These are phyloP conservation scores for Oreochromis tanganicae DNA, from an alignment of 2,113 vertebrate species.

Conservation along the genomic window DNA sequence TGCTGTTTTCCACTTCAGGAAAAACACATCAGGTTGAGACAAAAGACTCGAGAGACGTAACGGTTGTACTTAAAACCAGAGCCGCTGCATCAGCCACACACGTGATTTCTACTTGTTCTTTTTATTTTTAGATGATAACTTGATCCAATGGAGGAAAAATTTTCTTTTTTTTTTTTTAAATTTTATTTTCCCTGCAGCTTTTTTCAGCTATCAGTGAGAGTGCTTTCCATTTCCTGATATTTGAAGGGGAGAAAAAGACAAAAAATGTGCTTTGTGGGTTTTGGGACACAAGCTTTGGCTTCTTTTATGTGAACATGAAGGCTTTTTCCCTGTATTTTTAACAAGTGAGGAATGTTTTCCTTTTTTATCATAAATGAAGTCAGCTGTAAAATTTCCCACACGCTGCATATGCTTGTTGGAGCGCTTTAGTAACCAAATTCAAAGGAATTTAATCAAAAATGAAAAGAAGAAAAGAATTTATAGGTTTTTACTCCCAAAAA, in stretches of 20 bases:
- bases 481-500: not conserved
- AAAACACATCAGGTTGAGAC: not conserved
- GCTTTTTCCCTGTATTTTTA: not conserved
- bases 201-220: not conserved
- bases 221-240: not conserved
- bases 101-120: not conserved
- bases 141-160: too few species aligned
- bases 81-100: not conserved
- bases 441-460: not conserved
- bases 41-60: not conserved
- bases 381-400: not conserved
- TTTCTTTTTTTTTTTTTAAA: fast-evolving
- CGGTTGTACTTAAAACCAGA: not conserved
- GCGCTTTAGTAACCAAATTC: not conserved
- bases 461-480: not conserved
- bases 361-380: not conserved
- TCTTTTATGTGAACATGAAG: not conserved
- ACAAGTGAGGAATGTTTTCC: not conserved
- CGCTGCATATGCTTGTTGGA: not conserved
- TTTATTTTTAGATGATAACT: not conserved
- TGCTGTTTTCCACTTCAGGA: not conserved
- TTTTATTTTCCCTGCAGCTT: not conserved
- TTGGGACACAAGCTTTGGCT: not conserved
- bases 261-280: not conserved
- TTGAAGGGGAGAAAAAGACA: not conserved